Evolutionary conservation across 2,113 vertebrate species (phyloP).

Genomic region (Monopterus albus): DNA sequence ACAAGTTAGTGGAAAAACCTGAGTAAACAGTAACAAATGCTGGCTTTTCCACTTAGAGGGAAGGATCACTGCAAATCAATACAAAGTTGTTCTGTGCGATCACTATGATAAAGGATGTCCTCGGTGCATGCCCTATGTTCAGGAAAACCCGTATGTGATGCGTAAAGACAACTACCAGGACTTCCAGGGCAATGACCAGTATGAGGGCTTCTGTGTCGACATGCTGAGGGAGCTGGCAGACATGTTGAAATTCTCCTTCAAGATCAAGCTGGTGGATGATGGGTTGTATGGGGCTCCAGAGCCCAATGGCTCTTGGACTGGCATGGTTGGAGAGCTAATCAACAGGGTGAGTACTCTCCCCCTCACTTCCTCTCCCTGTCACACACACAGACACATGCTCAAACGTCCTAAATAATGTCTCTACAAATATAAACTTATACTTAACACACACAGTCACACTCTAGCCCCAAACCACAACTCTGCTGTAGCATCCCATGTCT

Average conservation of each 20-base stretch:
- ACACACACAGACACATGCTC: constrained; percentile 28
- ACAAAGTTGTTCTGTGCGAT: too few species aligned
- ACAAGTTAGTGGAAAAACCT: too few species aligned
- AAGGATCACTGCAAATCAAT: too few species aligned
- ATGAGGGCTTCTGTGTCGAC: constrained; percentile 96
- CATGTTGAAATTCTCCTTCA: constrained; percentile 92
- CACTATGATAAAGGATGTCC: too few species aligned
- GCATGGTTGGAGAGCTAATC: constrained; percentile 97
- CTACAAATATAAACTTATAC: constrained; percentile 36
- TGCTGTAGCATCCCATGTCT: constrained; percentile 66
- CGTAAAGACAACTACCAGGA: constrained; percentile 90
- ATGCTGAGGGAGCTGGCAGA: constrained; percentile 92
- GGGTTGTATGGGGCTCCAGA: constrained; percentile 93
- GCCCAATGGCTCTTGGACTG: constrained; percentile 95
- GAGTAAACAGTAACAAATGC: too few species aligned
- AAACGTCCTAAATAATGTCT: constrained; percentile 24
- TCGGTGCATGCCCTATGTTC: constrained; percentile 22
- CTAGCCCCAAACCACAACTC: constrained; percentile 70
- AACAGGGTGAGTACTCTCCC: constrained; percentile 85
- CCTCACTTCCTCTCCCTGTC: neutral
- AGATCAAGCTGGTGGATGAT: constrained; percentile 93
- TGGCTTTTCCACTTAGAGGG: too few species aligned
- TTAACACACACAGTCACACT: constrained; percentile 12
- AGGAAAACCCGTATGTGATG: constrained; percentile 98
- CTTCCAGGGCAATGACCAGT: constrained; percentile 88